These are phyloP conservation scores for Alosa sapidissima DNA, from an alignment of 2,797 vertebrate genomes.

Conservation along the genomic window DNA sequence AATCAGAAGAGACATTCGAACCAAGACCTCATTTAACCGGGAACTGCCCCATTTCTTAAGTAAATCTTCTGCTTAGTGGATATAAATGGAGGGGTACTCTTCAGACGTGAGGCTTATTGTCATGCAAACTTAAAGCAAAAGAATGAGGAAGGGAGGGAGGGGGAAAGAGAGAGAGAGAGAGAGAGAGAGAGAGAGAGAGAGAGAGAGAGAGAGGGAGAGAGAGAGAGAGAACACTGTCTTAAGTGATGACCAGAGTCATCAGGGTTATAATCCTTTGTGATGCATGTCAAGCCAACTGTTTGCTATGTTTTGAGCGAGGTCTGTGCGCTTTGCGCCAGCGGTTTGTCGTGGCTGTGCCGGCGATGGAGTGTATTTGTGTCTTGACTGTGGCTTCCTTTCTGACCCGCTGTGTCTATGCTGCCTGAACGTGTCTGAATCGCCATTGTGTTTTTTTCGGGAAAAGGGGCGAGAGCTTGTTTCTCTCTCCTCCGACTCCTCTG, in stretches of 20 bases:
- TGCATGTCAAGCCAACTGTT: constrained; percentile 65
- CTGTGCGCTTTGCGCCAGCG: constrained; percentile 48
- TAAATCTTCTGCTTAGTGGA: constrained; percentile 52
- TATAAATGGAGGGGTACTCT: constrained; percentile 45
- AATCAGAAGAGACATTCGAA: not conserved
- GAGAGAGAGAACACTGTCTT: constrained; percentile 56
- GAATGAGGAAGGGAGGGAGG: constrained; percentile 45
- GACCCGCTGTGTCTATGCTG: constrained; percentile 43
- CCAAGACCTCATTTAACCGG: constrained; percentile 27
- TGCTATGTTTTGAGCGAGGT: constrained; percentile 45
- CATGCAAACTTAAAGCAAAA: constrained; percentile 55
- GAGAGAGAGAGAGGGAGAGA: constrained; percentile 46
- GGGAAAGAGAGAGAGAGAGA: constrained; percentile 2
- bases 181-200: constrained; percentile 42
- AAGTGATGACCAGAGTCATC: constrained; percentile 50
- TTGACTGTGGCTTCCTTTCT: constrained; percentile 50
- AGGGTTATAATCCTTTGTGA: constrained; percentile 62
- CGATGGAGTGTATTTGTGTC: constrained; percentile 49
- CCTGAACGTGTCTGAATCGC: constrained; percentile 9
- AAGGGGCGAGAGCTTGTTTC: constrained; percentile 22
- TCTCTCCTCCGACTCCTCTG: constrained; percentile 49
- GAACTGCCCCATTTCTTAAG: constrained; percentile 46
- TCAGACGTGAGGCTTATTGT: constrained; percentile 54
- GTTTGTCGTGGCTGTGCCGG: constrained; percentile 48
- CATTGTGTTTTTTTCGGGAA: constrained; percentile 18